These are phyloP conservation scores for Petrolisthes cinctipes DNA, from an alignment of 2,888 invertebrate species.

Conservation along the genomic window DNA sequence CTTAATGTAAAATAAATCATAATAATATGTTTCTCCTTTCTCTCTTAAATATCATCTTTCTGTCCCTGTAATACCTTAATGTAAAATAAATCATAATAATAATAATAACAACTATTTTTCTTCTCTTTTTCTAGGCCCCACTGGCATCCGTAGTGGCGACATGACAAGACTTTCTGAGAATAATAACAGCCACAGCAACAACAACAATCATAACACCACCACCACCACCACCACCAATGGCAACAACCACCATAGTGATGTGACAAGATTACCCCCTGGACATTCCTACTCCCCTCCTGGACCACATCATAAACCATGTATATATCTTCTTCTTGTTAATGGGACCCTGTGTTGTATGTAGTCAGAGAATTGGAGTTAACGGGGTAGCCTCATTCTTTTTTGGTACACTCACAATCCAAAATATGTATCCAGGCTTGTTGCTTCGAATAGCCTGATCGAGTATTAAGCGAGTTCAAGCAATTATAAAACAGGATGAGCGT, in stretches of 20 bases:
- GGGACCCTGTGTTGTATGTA: not conserved
- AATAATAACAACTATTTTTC: not conserved
- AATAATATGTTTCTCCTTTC: too few relatives aligned
- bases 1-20: too few relatives aligned
- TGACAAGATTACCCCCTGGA: constrained; percentile 17
- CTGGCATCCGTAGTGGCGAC: not conserved
- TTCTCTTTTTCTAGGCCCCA: not conserved
- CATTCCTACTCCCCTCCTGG: constrained; percentile 28
- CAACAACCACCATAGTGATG: constrained; percentile 3
- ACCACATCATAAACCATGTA: constrained; percentile 24
- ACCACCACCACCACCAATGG: not conserved
- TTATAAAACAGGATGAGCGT: too few relatives aligned
- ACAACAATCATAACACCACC: not conserved
- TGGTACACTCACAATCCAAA: too few relatives aligned
- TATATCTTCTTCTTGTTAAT: not conserved
- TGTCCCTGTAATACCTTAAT: too few relatives aligned
- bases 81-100: too few relatives aligned
- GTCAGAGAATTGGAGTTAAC: not conserved
- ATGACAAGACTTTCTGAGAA: not conserved
- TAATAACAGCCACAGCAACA: not conserved
- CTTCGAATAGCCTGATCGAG: not conserved
- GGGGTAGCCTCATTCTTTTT: too few relatives aligned
- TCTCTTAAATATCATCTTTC: too few relatives aligned
- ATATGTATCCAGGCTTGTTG: too few relatives aligned
- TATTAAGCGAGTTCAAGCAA: too few relatives aligned